Percentiles rank a stretch among this genome's conserved stretches.
phyloP scores from a whole-genome alignment of 2,797 vertebrate genomes.

The Falco berigora region DNA sequence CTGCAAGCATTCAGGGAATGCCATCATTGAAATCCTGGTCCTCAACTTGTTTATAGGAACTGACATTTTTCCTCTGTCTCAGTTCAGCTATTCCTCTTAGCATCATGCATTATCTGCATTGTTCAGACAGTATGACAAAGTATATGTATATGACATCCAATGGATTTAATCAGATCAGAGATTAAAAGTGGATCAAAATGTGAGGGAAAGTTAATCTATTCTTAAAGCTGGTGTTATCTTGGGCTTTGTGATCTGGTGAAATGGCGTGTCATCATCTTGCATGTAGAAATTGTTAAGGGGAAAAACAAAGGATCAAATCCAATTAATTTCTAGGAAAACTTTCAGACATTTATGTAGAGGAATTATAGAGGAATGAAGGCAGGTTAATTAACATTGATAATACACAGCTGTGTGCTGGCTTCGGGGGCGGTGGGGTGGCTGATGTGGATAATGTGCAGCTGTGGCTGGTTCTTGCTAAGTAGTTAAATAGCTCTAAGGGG shows the following conservation, averaged over 20 bases:
- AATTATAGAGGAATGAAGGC: too few species aligned
- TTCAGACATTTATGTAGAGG: background rate
- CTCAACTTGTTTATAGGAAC: background rate
- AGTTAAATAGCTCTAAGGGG: too few species aligned
- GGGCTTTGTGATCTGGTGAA: background rate
- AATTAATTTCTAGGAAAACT: background rate
- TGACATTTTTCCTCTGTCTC: background rate
- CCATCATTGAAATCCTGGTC: background rate
- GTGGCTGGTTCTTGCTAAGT: too few species aligned
- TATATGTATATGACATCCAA: background rate
- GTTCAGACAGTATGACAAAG: background rate
- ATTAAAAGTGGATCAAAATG: background rate
- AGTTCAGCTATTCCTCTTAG: background rate
- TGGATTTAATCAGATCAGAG: background rate
- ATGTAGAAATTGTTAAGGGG: background rate
- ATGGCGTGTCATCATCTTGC: background rate
- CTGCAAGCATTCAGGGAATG: background rate
- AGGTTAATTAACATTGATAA: too few species aligned
- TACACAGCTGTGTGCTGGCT: too few species aligned
- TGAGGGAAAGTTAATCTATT: background rate
- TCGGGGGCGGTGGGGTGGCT: too few species aligned
- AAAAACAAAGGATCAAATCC: background rate
- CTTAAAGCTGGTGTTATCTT: background rate
- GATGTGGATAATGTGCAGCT: too few species aligned
- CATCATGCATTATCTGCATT: background rate